Base-by-base conservation (phyloP, 1,140 invertebrate species). In the Phymastichus coffea region DNA sequence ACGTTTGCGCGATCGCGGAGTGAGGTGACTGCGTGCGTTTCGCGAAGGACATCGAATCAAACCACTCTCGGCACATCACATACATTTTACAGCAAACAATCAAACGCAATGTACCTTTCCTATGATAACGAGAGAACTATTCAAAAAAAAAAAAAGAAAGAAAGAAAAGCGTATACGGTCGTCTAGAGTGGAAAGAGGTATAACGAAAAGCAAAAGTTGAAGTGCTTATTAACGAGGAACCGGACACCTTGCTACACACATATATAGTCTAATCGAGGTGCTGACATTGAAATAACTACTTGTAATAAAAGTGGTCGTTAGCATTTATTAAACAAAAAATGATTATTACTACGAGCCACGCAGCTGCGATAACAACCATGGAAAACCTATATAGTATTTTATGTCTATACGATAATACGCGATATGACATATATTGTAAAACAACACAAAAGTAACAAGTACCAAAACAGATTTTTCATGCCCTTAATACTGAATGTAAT, bases 341-440 rank as follows among this genome's bases (percentile, higher is more conserved):
- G 65, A 54, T 64, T 61, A 57, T 61, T 63, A 64, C 48, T 59
- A 68, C 62, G 53, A 66, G 57, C 56, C n/a, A 58, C 26, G 57
- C 20, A 59, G n/a, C n/a, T n/a, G n/a, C n/a, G n/a, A n/a, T n/a
- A n/a, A n/a, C n/a, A 59, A 51, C 28, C 30, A 75, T 62, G 67
- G 66, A 72, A 69, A 73, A 75, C 66, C 71, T 72, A 75, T n/a
- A n/a, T 75, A 78, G 73, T 78, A 76, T 77, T 77, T 75, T 73
- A 74, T 70, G 67, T 74, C n/a, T n/a, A 74, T 72, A 78, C 63
- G 71, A 71, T 72, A 63, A 66, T 59, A 75, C 63, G 72, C 70
- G 69, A 65, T 73, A 43, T 41, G 58, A 68, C 68, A 65, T 67
- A n/a, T 69, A 71, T 70, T 73, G 51, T 72, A 72, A 70, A 68